Evolutionary conservation across 2,888 invertebrate genomes (phyloP), one percentile per base, ranked within the genome.

Genomic region (Sturmia bella): DNA sequence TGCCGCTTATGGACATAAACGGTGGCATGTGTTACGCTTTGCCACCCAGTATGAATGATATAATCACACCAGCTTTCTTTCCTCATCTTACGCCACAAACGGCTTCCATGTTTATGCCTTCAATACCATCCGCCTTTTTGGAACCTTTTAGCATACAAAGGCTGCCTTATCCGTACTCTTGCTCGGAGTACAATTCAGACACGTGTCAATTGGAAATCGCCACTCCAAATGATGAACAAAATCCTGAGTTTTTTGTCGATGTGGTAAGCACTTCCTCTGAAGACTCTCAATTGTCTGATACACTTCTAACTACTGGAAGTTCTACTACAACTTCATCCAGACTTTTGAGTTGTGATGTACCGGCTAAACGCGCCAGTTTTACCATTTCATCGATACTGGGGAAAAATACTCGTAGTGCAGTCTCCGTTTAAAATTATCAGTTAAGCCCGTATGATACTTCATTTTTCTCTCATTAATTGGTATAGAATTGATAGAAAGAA

Each of bases 341-440:
- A 0, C 39, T 50, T 7, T 61, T 57, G 70, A 76, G 13, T 41
- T 84, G n/a, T 79, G 84, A 61, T 80, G 85, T 54, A 77, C 86
- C 78, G 77, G 80, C 75, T 3, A 90, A 88, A 83, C 88, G 88
- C 59, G 88, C 86, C 54, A 89, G 88, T 77, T 91, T 91, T 76
- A 89, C 91, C 72, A 91, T 91, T 78, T 90, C 91, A 2, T 90
- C 91, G n/a, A 91, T 91, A 83, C 85, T 91, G 81, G 90, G 68
- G 21, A 77, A 41, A 45, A 74, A 75, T 61, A 61, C 59, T 1
- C 37, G 74, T 11, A 82, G 66, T 52, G 69, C 70, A 15, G 78
- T 82, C 7, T 56, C 82, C 3, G 66, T 78, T 41, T 82, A 57
- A 61, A 50, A 68, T 24, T 17, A 15, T 3, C 27, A 27, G 27